Percentiles rank a stretch among this genome's conserved stretches.
phyloP scores from a whole-genome alignment of 2,113 vertebrate genomes.

The Oxyruncus cristatus region DNA sequence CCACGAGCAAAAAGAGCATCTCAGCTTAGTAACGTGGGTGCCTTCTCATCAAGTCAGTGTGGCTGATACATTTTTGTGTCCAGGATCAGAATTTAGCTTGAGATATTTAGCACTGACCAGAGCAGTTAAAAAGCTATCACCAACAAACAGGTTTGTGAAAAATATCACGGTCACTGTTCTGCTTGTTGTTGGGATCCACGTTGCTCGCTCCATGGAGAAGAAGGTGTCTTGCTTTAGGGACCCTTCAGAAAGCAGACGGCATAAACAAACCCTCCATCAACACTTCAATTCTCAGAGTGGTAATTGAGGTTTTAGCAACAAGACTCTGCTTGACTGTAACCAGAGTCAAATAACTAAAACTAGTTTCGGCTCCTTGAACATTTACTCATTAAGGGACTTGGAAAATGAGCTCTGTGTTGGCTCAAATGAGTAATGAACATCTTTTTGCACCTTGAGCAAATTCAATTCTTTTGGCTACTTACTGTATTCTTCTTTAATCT shows the following conservation, averaged over 20 bases:
- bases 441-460: background rate
- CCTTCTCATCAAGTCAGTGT: background rate
- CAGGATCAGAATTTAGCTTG: background rate
- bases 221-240: background rate
- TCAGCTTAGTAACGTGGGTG: background rate
- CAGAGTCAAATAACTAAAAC: slow-evolving; percentile 21
- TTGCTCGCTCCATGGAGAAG: background rate
- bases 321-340: slow-evolving; percentile 38
- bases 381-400: background rate
- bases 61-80: background rate
- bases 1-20: background rate
- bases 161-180: background rate
- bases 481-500: background rate
- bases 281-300: slow-evolving; percentile 1
- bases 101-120: background rate
- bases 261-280: slow-evolving; percentile 18
- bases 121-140: background rate
- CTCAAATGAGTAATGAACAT: background rate
- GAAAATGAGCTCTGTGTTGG: background rate
- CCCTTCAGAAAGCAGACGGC: background rate
- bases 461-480: background rate
- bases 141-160: background rate
- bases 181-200: background rate
- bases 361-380: background rate
- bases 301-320: slow-evolving; percentile 47